Evolutionary conservation across 2,888 invertebrate species (phyloP).

Genomic region (Blastobasis lacticolella): DNA sequence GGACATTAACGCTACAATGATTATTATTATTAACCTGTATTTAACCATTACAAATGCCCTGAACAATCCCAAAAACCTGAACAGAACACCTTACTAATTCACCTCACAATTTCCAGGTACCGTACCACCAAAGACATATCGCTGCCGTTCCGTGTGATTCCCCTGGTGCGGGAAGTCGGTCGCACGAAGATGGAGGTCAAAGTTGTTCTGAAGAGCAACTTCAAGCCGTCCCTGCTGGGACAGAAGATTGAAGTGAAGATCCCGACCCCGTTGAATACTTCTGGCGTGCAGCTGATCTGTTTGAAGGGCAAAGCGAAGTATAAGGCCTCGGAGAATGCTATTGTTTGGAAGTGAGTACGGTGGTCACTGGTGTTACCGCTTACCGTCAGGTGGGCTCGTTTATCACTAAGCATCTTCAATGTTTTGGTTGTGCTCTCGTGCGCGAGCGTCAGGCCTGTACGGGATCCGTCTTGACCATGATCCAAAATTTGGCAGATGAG

Average conservation of each 20-base stretch:
- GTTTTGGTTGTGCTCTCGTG: too few species aligned
- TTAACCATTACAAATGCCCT: neutral
- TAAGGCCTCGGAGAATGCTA: constrained; percentile 99
- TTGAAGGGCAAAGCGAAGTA: constrained; percentile 99
- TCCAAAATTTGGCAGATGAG: too few species aligned
- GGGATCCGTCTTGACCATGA: too few species aligned
- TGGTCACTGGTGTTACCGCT: neutral
- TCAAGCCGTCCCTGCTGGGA: constrained; percentile 97
- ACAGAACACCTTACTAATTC: neutral
- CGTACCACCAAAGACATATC: constrained; percentile 99
- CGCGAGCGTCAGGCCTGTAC: too few species aligned
- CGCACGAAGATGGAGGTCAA: constrained; percentile 99
- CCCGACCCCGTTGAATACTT: constrained; percentile 98
- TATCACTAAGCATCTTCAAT: too few species aligned
- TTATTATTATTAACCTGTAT: too few species aligned
- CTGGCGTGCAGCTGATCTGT: constrained; percentile 98
- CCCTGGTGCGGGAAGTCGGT: constrained; percentile 97
- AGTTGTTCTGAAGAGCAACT: constrained; percentile 98
- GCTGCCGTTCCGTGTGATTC: constrained; percentile 98
- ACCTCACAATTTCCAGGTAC: constrained; percentile 76
- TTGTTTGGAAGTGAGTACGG: constrained; percentile 89
- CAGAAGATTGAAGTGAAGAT: constrained; percentile 99
- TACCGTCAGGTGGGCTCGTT: too few species aligned
- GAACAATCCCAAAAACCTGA: neutral
- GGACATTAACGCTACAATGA: too few species aligned